Conservation (phyloP, 2,113 vertebrate species). For the Scartelaos histophorus region DNA sequence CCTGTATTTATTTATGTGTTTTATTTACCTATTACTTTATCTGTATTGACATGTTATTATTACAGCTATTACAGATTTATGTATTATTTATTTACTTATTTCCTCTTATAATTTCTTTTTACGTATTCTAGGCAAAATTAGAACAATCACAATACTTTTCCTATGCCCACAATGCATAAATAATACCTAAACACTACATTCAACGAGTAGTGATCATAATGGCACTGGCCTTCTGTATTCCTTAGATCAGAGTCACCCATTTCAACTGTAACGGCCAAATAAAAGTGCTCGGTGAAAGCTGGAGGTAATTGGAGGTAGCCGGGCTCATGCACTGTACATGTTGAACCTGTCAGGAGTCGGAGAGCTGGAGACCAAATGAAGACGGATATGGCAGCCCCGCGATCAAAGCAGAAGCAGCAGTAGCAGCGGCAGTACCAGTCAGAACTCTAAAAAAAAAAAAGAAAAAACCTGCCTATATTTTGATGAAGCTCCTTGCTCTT, state of each 20-base stretch:
- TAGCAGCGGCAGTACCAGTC: constrained; percentile 1
- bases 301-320: constrained; percentile 4
- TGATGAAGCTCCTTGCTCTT: constrained; percentile 1
- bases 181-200: too few relatives aligned
- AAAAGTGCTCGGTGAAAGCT: not conserved
- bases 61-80: too few relatives aligned
- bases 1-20: too few relatives aligned
- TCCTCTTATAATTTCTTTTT: too few relatives aligned
- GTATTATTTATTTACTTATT: too few relatives aligned
- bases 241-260: not conserved
- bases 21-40: too few relatives aligned
- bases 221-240: too few relatives aligned
- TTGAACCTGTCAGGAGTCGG: constrained; percentile 25
- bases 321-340: not conserved
- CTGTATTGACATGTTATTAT: too few relatives aligned
- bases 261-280: not conserved
- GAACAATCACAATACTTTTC: too few relatives aligned
- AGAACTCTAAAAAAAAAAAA: not conserved
- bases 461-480: constrained; percentile 18
- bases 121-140: too few relatives aligned
- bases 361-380: constrained; percentile 21
- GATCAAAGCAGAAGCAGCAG: constrained; percentile 30
- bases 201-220: too few relatives aligned
- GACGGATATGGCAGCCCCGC: constrained; percentile 27
- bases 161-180: too few relatives aligned